Conservation (phyloP, 2,797 vertebrate species). For the Orestias chungarensis region DNA sequence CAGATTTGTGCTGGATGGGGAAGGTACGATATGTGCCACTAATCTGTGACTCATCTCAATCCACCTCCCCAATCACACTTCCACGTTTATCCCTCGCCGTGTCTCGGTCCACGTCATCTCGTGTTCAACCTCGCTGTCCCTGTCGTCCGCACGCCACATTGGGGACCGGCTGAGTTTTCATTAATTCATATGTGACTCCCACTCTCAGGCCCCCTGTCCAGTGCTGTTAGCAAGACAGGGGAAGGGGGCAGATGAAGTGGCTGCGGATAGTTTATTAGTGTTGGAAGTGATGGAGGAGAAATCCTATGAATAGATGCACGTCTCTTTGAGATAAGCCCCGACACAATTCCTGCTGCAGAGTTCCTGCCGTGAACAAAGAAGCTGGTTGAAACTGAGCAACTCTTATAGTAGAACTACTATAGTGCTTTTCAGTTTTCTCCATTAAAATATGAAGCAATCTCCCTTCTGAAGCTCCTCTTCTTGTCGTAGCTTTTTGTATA, state of each 20-base stretch:
- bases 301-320: conserved; percentile 64
- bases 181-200: conserved; percentile 50
- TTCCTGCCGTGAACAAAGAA: conserved; percentile 34
- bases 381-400: conserved; percentile 13
- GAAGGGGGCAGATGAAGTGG: conserved; percentile 23
- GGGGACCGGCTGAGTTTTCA: conserved; percentile 52
- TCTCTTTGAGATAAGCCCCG: conserved; percentile 45
- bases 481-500: too few relatives aligned
- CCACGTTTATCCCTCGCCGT: conserved; percentile 13
- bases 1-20: conserved; percentile 47
- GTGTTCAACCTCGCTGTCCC: conserved; percentile 22
- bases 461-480: too few relatives aligned
- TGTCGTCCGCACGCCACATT: conserved; percentile 13
- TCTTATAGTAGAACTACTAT: conserved; percentile 19
- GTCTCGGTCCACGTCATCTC: conserved; percentile 16
- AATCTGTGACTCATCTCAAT: conserved; percentile 64
- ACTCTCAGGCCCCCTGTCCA: conserved; percentile 33
- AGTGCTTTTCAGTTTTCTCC: conserved; percentile 15
- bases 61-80: conserved; percentile 42
- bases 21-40: conserved; percentile 55
- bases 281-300: conserved; percentile 57
- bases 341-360: conserved; percentile 28
- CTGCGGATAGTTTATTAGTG: conserved; percentile 55
- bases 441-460: conserved; percentile 29
- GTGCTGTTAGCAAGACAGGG: conserved; percentile 16